These are phyloP conservation scores for Astyanax mexicanus DNA, from an alignment of 2,797 vertebrate species.

Conservation along the genomic window DNA sequence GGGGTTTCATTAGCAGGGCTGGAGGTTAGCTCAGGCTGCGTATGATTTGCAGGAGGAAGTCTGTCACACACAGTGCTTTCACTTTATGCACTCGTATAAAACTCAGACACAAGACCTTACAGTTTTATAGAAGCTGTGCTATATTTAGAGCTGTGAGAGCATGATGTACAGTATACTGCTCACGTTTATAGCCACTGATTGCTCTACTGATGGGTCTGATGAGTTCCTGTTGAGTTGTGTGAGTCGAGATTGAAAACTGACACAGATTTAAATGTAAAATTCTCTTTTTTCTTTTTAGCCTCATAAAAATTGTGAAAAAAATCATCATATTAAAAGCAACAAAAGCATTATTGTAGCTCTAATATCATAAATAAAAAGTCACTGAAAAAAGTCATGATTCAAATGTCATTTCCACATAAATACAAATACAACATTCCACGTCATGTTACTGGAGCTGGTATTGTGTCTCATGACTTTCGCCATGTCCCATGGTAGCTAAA, in stretches of 20 bases:
- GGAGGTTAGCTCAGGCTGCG: neutral
- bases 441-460: no score
- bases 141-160: constrained; percentile 3
- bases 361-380: no score
- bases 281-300: neutral
- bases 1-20: constrained; percentile 28
- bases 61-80: constrained; percentile 15
- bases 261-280: neutral
- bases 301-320: no score
- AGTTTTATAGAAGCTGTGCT: neutral
- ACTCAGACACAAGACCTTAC: neutral
- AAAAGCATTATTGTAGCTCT: no score
- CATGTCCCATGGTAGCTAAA: no score
- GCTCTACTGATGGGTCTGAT: neutral
- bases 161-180: neutral
- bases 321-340: no score
- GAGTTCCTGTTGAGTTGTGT: neutral
- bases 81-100: constrained; percentile 23
- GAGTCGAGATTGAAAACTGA: neutral
- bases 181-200: constrained; percentile 13
- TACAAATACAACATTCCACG: no score
- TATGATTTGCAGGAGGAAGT: constrained; percentile 32
- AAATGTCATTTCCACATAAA: no score
- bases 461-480: no score
- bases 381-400: no score